phyloP scores from a whole-genome alignment of 2,888 invertebrate genomes.

The Stegophylla sp. region DNA sequence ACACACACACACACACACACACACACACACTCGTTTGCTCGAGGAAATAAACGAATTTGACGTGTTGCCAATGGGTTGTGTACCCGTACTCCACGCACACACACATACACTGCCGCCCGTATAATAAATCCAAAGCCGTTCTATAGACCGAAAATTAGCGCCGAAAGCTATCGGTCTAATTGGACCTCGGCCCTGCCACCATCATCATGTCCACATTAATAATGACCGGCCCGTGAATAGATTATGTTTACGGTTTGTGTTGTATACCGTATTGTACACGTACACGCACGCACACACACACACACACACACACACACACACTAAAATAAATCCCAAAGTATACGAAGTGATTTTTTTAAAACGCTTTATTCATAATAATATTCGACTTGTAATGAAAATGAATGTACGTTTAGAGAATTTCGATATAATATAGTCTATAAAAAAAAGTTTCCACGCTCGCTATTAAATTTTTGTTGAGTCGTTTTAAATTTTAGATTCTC shows the following conservation, averaged over 20 bases:
- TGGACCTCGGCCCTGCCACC: slow-evolving; percentile 11
- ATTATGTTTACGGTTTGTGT: slow-evolving; percentile 40
- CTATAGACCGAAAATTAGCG: slow-evolving; percentile 18
- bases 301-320: too few species aligned
- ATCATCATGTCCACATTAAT: slow-evolving; percentile 24
- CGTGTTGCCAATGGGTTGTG: slow-evolving; percentile 15
- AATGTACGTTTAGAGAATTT: too few species aligned
- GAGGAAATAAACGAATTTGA: slow-evolving; percentile 32
- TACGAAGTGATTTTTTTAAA: too few species aligned
- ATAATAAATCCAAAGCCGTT: slow-evolving; percentile 22
- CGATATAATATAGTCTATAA: too few species aligned
- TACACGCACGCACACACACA: neutral
- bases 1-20: too few species aligned
- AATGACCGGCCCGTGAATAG: slow-evolving; percentile 26
- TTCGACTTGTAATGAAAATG: too few species aligned
- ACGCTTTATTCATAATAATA: too few species aligned
- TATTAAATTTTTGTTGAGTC: too few species aligned
- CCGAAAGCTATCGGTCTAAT: slow-evolving; percentile 38
- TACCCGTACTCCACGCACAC: neutral
- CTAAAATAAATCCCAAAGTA: too few species aligned
- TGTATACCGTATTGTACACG: neutral
- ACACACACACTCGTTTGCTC: neutral
- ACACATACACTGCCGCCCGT: neutral
- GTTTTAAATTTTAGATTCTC: too few species aligned
- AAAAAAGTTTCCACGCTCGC: too few species aligned